These are phyloP conservation scores for Hyposoter didymator DNA, from an alignment of 2,888 invertebrate genomes.

Conservation along the genomic window DNA sequence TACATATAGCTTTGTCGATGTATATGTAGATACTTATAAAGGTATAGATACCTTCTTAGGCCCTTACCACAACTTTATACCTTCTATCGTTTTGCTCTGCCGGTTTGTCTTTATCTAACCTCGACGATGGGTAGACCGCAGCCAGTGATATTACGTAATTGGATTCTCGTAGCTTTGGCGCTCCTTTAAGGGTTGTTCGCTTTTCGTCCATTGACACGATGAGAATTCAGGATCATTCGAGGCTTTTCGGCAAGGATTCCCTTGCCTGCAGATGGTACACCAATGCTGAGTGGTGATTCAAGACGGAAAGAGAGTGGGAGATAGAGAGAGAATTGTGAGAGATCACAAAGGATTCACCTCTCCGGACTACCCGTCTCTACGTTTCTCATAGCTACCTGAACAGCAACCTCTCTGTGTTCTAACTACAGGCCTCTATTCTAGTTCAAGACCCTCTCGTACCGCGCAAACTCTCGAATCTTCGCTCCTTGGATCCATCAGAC, in stretches of 20 bases:
- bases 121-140: constrained; percentile 72
- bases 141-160: constrained; percentile 79
- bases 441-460: constrained; percentile 47
- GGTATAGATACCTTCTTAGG: constrained; percentile 26
- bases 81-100: constrained; percentile 39
- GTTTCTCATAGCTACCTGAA: constrained; percentile 46
- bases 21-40: not conserved
- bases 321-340: constrained; percentile 51
- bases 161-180: constrained; percentile 75
- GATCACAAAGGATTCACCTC: constrained; percentile 63
- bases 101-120: constrained; percentile 52
- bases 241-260: constrained; percentile 66
- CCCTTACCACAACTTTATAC: constrained; percentile 46
- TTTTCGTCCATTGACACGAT: constrained; percentile 74
- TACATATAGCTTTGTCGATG: not conserved
- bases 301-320: constrained; percentile 43
- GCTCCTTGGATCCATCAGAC: constrained; percentile 41
- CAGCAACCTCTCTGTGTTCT: constrained; percentile 48
- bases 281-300: constrained; percentile 52
- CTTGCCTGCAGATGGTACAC: constrained; percentile 72
- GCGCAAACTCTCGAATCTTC: constrained; percentile 50
- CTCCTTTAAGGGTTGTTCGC: constrained; percentile 75
- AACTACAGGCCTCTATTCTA: constrained; percentile 32
- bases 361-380: constrained; percentile 50
- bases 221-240: constrained; percentile 74